Base-by-base conservation (phyloP, 2,797 vertebrate genomes). In the Anolis apletophallus region DNA sequence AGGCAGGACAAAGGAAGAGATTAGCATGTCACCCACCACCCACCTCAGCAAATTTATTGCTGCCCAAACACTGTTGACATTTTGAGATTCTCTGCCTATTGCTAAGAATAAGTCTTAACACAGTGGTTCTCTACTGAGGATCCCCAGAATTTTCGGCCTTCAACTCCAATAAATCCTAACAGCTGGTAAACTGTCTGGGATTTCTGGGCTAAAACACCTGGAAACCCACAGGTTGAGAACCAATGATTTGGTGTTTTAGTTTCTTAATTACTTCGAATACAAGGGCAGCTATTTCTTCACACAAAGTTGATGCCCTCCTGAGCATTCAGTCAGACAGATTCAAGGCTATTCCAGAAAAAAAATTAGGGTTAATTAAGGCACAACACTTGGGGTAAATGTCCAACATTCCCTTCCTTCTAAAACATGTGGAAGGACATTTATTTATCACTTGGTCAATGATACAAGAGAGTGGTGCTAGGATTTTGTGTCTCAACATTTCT, bases 401-500 rank as follows among this genome's bases (percentile, higher is more conserved):
- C 5, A 8, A 40, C 8, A 52, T 26, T 76, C 14, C 11, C 46
- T 61, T 26, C n/a, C n/a, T 54, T 54, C 75, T 50, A 46, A 16
- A 83, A 61, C 1, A 19, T 14, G 19, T 77, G 83, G 77, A 68
- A 54, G 26, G 46, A 6, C 46, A 13, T 87, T 11, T 92, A 13
- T 85, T 92, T 85, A 75, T 71, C 87, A 89, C 36, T 80, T 1
- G 34, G 12, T 61, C 54, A 72, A 9, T 87, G 16, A 87, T 64
- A 55, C 89, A 85, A 90, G 89, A 74, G 83, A 83, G 92, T 73
- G 87, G 2, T 36, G 73, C 57, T 88, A 83, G 73, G 79, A 81
- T 90, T 72, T 89, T 90, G 84, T 84, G 92, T 71, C 88, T 92
- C 90, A 57, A 90, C 13, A 57, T 86, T 92, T 88, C n/a, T 71